Base-by-base conservation (phyloP, 1,140 invertebrate species). In the Aplysia californica region DNA sequence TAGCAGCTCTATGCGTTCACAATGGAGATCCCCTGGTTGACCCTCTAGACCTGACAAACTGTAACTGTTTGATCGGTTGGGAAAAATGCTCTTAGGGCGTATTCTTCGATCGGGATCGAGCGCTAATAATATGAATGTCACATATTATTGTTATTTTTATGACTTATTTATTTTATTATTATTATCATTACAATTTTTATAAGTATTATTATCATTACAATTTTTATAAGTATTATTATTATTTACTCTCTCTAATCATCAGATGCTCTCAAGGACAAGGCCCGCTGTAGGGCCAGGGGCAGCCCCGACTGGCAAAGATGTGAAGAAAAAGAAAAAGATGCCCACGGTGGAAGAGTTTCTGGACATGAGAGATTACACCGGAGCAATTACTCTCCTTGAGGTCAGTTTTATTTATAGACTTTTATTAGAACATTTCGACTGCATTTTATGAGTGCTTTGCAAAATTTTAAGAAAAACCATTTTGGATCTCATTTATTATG, bases 291-390 rank as follows among this genome's bases (percentile, higher is more conserved):
- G 85, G 80, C 84, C 87, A 68, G 86, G 86, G 67, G 82, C 85
- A 18, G 79, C 80, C 26, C 80, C 83, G 72, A 80, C 84, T 58
- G 79, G 81, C 23, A 89, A 90, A 80, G 89, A 89, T 76, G 78
- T 79, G 56, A 87, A 85, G 68, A 89, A 89, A 67, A 86, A 88
- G 75, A 90, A 91, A 78, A 87, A 88, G 73, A 81, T 95, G 29
- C 95, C 95, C 2, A 94, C 95, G 77, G 91, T 98, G n/a, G 95
- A 98, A 86, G 96, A 98, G 82, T 99, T 97, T 87, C 89, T 99
- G 0, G 89, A 94, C 33, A 94, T 94, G 79, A 91, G 97, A 33
- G 98, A 99, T 90, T 99, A 98, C 85, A 95, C 94, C 6, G 98
- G 97, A 18, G 97, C 96, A 0, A 92, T 98, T 33, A 97, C 97